Base-by-base conservation (phyloP, 30 jellyfish, hydroid and myxozoan genomes). In the Turritopsis rubra region DNA sequence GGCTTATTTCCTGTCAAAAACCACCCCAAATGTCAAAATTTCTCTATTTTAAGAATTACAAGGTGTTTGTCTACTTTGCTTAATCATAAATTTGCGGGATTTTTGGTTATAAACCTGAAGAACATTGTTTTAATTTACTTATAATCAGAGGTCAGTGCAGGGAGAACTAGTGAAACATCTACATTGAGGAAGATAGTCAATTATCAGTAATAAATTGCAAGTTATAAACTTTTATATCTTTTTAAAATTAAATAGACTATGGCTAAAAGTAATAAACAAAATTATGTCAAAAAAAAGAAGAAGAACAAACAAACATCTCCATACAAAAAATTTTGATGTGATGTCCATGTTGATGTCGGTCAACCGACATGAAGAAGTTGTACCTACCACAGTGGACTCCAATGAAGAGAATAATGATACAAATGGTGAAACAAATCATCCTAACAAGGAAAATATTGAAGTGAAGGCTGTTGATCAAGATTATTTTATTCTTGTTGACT, bases 241-340 rank as follows among this genome's bases (percentile, higher is more conserved):
- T n/a, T n/a, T n/a, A n/a, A n/a, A n/a, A n/a, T n/a, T 66, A 66
- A 66, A 66, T 66, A 66, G 29, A 66, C 29, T 26, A 66, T 66
- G 76, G 9, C 7, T 21, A 66, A 66, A 26, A 26, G 76, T 66
- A 66, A 21, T 66, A 66, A 66, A 26, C 76, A 66, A 66, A 66
- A 7, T 66, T 66, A 66, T 66, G 60, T 66, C 76, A 66, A 66
- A 26, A 54, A 54, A 66, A 66, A 66, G 76, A 66, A 66, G 76
- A 66, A 66, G 76, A 26, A 21, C 76, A 66, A 66, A 66, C 29
- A 21, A 21, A 66, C 76, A 66, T 66, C 27, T 66, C 76, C 29
- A 21, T 66, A 66, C n/a, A 54, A 54, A 16, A 54, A 54, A n/a
- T n/a, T n/a, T n/a, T n/a, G n/a, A n/a, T 41, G 60, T 41, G 60